A percentile compares a stretch with the other conserved stretches of the same genome.
phyloP scores from a whole-genome alignment of 2,797 vertebrate species.

The Myotis vivesi region DNA sequence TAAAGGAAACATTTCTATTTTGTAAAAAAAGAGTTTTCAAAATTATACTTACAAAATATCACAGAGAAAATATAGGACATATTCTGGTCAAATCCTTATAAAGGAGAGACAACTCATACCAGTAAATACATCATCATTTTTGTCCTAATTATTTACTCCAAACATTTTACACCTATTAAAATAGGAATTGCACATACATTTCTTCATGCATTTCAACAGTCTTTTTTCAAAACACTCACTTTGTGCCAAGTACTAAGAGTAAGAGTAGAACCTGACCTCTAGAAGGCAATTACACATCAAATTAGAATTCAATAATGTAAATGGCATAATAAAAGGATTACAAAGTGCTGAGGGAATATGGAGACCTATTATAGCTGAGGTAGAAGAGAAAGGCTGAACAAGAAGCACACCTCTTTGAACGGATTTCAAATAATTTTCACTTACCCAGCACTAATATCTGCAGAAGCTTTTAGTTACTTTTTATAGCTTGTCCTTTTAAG shows the following conservation, averaged over 20 bases:
- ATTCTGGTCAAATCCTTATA: neutral
- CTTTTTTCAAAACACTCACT: neutral
- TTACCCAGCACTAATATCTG: neutral
- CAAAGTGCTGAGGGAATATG: neutral
- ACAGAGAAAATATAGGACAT: neutral
- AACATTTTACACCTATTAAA: neutral
- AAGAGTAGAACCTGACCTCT: neutral
- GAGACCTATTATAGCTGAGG: neutral
- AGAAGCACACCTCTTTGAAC: neutral
- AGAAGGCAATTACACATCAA: neutral
- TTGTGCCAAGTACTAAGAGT: neutral
- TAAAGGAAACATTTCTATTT: neutral
- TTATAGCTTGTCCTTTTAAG: neutral
- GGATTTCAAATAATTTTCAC: neutral
- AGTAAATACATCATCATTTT: neutral
- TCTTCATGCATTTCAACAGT: neutral
- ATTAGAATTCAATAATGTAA: constrained; percentile 29
- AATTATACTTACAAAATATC: neutral
- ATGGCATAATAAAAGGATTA: neutral
- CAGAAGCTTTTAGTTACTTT: neutral
- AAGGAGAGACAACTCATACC: neutral
- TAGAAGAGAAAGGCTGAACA: neutral
- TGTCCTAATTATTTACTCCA: neutral
- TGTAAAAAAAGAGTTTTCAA: neutral
- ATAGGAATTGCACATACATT: neutral